Evolutionary conservation across 2,888 invertebrate genomes (phyloP).

Genomic region (Mesochorus sp.): DNA sequence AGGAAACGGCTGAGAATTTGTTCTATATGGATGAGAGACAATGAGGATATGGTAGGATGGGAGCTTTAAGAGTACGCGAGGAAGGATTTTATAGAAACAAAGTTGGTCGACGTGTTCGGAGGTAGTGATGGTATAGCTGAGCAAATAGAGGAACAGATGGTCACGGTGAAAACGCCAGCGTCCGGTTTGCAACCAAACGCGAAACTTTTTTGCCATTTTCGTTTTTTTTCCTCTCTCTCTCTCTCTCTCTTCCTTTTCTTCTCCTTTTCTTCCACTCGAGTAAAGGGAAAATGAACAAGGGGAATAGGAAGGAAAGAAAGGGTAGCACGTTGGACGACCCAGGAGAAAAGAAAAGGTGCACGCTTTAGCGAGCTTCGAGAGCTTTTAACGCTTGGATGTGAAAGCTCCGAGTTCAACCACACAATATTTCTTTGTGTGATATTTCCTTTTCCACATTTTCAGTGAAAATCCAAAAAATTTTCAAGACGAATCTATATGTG

Average conservation of each 20-base stretch:
- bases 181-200: slow-evolving; percentile 17
- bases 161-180: slow-evolving; percentile 50
- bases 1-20: neutral
- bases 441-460: neutral
- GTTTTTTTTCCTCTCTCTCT: slow-evolving; percentile 34
- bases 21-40: neutral
- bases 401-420: slow-evolving; percentile 4
- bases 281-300: slow-evolving; percentile 23
- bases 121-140: slow-evolving; percentile 23
- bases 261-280: slow-evolving; percentile 17
- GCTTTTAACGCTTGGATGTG: slow-evolving; percentile 47
- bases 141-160: slow-evolving; percentile 43
- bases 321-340: slow-evolving; percentile 4
- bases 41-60: neutral
- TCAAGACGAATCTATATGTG: neutral
- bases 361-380: slow-evolving; percentile 41
- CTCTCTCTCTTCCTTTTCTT: too few relatives aligned
- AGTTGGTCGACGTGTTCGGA: slow-evolving; percentile 39
- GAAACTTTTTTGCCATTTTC: too few relatives aligned
- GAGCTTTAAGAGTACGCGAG: neutral
- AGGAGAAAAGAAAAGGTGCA: slow-evolving; percentile 9
- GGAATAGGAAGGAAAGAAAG: neutral
- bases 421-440: slow-evolving; percentile 35
- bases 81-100: slow-evolving; percentile 36
- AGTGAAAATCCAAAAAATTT: neutral